Percentiles rank a stretch among this genome's conserved stretches.
Conservation (phyloP, 2,888 invertebrate genomes). For the Rotaria macrura region DNA sequence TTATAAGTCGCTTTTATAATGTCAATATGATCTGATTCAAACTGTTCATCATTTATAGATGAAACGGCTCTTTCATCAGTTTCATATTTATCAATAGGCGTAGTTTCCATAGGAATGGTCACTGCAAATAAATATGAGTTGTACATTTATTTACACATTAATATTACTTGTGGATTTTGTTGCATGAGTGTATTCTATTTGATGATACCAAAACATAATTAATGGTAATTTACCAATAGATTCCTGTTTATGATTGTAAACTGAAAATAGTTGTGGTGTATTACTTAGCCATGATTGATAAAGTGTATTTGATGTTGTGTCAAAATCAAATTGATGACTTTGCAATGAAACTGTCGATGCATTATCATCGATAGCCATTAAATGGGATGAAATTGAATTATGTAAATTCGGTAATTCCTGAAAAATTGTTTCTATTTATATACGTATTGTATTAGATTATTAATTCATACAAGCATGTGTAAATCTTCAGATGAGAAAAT, state of each 20-base stretch:
- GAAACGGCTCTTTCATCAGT: too few relatives aligned
- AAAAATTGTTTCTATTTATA: not conserved
- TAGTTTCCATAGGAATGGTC: too few relatives aligned
- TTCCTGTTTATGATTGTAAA: not conserved
- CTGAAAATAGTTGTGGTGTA: not conserved
- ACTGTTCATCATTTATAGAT: too few relatives aligned
- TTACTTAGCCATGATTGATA: not conserved
- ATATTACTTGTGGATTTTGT: not conserved
- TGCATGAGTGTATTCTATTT: not conserved
- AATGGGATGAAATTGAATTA: not conserved
- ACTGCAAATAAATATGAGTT: too few relatives aligned
- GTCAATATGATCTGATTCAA: not conserved
- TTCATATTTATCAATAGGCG: too few relatives aligned
- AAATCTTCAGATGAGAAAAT: not conserved
- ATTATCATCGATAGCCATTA: not conserved
- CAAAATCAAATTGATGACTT: not conserved
- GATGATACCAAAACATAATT: not conserved
- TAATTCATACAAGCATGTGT: not conserved
- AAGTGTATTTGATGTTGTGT: not conserved
- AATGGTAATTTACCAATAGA: not conserved
- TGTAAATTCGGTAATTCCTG: not conserved
- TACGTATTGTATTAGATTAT: not conserved
- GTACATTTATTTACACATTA: not conserved
- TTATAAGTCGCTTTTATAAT: not conserved
- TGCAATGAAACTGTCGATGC: too few relatives aligned